Conservation (phyloP, 2,797 vertebrate species). For the Alauda arvensis region DNA sequence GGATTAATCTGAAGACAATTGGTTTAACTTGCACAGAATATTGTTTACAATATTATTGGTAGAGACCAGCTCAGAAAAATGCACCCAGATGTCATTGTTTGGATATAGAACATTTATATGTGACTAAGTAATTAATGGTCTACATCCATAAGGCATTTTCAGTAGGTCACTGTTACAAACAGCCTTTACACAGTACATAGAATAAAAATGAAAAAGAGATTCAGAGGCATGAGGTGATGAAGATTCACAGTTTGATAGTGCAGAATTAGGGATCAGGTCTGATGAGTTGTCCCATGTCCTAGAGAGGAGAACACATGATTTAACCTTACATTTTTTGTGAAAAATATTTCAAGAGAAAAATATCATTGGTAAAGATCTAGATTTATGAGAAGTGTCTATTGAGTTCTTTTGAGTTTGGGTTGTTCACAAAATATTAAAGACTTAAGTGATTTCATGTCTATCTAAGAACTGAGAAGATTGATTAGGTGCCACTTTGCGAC, state of each 20-base stretch:
- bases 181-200: not conserved
- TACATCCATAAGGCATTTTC: not conserved
- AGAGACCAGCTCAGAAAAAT: not conserved
- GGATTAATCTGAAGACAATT: slow-evolving; percentile 19
- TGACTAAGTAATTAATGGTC: not conserved
- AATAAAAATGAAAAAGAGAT: not conserved
- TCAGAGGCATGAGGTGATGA: not conserved
- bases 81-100: not conserved
- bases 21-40: not conserved
- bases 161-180: not conserved
- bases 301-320: not conserved
- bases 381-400: not conserved
- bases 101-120: not conserved
- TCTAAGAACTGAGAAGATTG: not conserved
- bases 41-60: not conserved
- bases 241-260: not conserved
- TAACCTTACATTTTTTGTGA: not conserved
- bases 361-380: not conserved
- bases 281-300: not conserved
- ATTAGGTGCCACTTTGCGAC: not conserved
- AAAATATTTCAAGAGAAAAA: not conserved
- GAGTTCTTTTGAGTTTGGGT: not conserved
- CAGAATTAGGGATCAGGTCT: not conserved
- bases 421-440: not conserved
- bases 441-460: not conserved